Evolutionary conservation across 2,888 invertebrate species (phyloP).

Genomic region (Caenorhabditis doughertyi): DNA sequence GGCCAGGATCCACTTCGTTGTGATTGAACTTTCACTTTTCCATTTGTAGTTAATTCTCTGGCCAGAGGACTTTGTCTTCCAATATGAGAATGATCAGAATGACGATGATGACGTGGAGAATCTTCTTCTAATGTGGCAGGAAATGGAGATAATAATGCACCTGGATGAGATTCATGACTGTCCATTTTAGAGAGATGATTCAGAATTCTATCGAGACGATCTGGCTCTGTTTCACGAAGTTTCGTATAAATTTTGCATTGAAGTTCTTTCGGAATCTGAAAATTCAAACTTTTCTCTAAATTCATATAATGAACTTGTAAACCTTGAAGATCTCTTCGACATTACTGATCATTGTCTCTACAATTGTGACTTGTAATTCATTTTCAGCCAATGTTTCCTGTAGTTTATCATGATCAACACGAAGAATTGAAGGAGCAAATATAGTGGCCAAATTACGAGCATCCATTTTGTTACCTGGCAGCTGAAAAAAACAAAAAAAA

Average conservation of each 20-base stretch:
- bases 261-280: constrained; percentile 88
- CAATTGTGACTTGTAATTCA: constrained; percentile 90
- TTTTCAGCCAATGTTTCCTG: constrained; percentile 82
- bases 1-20: constrained; percentile 72
- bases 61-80: constrained; percentile 63
- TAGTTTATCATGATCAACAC: constrained; percentile 84
- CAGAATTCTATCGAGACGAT: constrained; percentile 87
- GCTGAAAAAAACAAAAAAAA: constrained; percentile 44
- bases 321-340: constrained; percentile 88
- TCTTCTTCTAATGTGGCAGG: constrained; percentile 71
- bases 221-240: constrained; percentile 91
- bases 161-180: constrained; percentile 60
- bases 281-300: constrained; percentile 2
- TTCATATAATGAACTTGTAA: neutral
- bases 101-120: constrained; percentile 53
- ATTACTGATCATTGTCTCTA: constrained; percentile 91
- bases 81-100: constrained; percentile 61
- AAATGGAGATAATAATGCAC: constrained; percentile 66
- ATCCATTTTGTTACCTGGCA: constrained; percentile 94
- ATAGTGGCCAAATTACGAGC: constrained; percentile 93
- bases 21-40: constrained; percentile 68
- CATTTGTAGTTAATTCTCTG: constrained; percentile 60
- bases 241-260: constrained; percentile 92
- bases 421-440: constrained; percentile 94
- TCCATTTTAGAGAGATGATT: constrained; percentile 70